Percentiles rank a stretch among this genome's conserved stretches.
Conservation (phyloP, 2,888 invertebrate genomes). For the Caenorhabditis sinica region DNA sequence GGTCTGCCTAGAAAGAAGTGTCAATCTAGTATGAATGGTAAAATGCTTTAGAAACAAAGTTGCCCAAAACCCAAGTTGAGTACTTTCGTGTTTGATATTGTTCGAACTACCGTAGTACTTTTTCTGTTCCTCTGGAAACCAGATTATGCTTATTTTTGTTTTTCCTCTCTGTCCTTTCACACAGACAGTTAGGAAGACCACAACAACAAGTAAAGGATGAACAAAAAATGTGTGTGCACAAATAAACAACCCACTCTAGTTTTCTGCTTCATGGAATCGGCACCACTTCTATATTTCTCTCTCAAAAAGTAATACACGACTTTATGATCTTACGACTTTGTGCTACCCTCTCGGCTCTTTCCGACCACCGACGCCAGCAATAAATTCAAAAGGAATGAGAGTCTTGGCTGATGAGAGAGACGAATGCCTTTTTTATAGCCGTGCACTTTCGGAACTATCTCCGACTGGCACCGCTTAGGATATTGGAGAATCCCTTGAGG, state of each 20-base stretch:
- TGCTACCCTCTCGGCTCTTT: not conserved
- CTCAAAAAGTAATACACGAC: slow-evolving; percentile 24
- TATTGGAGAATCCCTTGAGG: not conserved
- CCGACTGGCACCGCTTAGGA: not conserved
- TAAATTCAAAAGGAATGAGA: not conserved
- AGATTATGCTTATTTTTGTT: slow-evolving; percentile 52
- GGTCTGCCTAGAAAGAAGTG: no score
- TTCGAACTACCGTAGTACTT: not conserved
- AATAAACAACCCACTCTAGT: slow-evolving; percentile 42
- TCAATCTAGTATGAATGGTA: no score
- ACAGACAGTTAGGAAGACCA: not conserved
- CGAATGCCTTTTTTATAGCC: slow-evolving; percentile 29
- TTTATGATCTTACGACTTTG: not conserved
- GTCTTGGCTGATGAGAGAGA: not conserved
- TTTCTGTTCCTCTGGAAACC: not conserved
- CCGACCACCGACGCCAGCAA: not conserved
- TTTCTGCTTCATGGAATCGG: not conserved
- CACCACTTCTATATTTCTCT: slow-evolving; percentile 5
- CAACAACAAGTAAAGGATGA: slow-evolving; percentile 21
- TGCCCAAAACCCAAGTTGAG: no score
- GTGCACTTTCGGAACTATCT: slow-evolving; percentile 1
- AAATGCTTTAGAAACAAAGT: no score
- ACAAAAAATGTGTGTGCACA: slow-evolving; percentile 34
- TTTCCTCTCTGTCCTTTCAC: slow-evolving; percentile 18
- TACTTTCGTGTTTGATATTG: no score